These are phyloP conservation scores for Megaceryle alcyon DNA, from an alignment of 2,797 vertebrate genomes.

Conservation along the genomic window DNA sequence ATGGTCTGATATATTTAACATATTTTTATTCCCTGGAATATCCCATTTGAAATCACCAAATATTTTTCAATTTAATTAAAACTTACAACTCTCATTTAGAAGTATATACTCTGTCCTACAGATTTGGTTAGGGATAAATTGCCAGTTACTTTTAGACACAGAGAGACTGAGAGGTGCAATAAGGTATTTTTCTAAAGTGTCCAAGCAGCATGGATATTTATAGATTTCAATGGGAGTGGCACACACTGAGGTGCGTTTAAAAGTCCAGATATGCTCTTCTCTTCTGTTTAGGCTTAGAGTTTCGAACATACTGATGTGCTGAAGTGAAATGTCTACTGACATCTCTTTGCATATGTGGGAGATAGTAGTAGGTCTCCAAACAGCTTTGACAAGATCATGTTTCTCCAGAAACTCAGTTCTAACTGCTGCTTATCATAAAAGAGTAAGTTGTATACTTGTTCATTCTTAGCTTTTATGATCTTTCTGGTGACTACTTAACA, in stretches of 20 bases:
- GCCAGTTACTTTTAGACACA: not conserved
- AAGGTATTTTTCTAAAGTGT: not conserved
- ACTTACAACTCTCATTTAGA: not conserved
- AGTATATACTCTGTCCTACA: not conserved
- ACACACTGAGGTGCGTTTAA: not conserved
- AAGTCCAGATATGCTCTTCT: not conserved
- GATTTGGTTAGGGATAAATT: not conserved
- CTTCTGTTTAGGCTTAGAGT: not conserved
- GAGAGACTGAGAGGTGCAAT: not conserved
- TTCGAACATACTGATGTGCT: not conserved
- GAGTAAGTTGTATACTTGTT: not conserved
- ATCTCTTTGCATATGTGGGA: not conserved
- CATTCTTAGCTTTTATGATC: not conserved
- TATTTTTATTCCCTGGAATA: not conserved
- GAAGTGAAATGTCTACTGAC: not conserved
- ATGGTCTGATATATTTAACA: not conserved
- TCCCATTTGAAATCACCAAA: not conserved
- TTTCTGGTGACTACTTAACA: not conserved
- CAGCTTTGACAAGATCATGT: not conserved
- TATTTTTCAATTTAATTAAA: not conserved
- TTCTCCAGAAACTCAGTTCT: not conserved
- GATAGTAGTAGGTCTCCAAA: not conserved
- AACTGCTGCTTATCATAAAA: not conserved
- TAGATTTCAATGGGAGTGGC: not conserved
- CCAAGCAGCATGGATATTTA: not conserved